A percentile compares a stretch with the other conserved stretches of the same genome.
Evolutionary conservation across 2,888 invertebrate genomes (phyloP).

Genomic region (Meta bourneti): DNA sequence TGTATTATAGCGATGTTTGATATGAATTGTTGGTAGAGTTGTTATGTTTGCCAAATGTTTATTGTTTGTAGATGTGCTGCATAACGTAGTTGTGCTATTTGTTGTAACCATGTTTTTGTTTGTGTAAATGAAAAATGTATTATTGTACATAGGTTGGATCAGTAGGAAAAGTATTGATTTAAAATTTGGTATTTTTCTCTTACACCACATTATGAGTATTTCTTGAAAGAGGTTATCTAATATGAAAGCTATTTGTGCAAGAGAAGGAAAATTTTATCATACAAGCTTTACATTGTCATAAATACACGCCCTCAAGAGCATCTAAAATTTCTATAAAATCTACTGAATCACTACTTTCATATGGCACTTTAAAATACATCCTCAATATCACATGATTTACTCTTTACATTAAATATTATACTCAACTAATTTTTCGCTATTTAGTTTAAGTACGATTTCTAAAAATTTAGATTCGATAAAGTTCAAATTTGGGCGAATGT

Average conservation of each 20-base stretch:
- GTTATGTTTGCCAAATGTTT: constrained; percentile 72
- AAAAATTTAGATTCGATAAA: too few relatives aligned
- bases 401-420: too few relatives aligned
- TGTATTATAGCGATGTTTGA: constrained; percentile 31
- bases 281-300: too few relatives aligned
- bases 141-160: constrained; percentile 12
- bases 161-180: constrained; percentile 24
- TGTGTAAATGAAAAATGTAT: constrained; percentile 44
- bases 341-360: too few relatives aligned
- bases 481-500: too few relatives aligned
- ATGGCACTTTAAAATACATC: too few relatives aligned
- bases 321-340: too few relatives aligned
- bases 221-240: constrained; percentile 12
- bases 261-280: too few relatives aligned
- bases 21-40: constrained; percentile 59
- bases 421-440: too few relatives aligned
- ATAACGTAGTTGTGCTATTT: constrained; percentile 41
- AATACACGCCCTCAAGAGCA: too few relatives aligned
- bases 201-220: neutral
- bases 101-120: constrained; percentile 48
- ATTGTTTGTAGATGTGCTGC: constrained; percentile 47
- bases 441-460: too few relatives aligned
- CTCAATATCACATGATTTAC: too few relatives aligned
- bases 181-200: constrained; percentile 31
- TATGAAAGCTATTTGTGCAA: neutral